Percentiles rank a stretch among this genome's conserved stretches.
Evolutionary conservation across 35 echinoderm and acorn worm genomes (phyloP).

Genomic region (Ophiothrix spiculata): DNA sequence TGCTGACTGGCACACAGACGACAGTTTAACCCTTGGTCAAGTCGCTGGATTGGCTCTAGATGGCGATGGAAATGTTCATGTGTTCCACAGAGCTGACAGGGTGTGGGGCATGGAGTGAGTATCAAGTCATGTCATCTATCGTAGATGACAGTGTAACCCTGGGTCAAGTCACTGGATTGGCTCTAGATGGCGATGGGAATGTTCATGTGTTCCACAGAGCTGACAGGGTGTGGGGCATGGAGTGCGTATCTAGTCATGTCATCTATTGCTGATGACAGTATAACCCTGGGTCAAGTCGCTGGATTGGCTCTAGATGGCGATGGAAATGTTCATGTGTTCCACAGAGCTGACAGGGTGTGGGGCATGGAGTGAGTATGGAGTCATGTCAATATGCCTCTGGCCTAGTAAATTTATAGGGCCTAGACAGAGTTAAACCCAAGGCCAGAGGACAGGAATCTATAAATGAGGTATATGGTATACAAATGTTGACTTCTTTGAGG

Average conservation of each 20-base stretch:
- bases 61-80: constrained; percentile 55
- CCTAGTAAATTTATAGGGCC: too few relatives aligned
- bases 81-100: constrained; percentile 80
- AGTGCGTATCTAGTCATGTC: too few relatives aligned
- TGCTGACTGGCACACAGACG: constrained; percentile 48
- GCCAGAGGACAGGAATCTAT: too few relatives aligned
- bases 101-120: constrained; percentile 70
- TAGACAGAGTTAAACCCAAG: too few relatives aligned
- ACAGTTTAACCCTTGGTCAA: constrained; percentile 59
- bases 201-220: constrained; percentile 81
- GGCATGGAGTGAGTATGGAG: constrained; percentile 63
- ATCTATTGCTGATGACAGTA: too few relatives aligned
- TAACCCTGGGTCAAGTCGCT: constrained; percentile 72
- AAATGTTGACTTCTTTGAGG: too few relatives aligned
- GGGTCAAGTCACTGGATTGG: constrained; percentile 78
- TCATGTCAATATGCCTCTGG: too few relatives aligned
- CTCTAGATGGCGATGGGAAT: constrained; percentile 57
- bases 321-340: constrained; percentile 77
- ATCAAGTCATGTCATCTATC: too few relatives aligned
- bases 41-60: constrained; percentile 73
- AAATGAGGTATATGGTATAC: too few relatives aligned
- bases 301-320: constrained; percentile 60
- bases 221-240: constrained; percentile 59
- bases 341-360: constrained; percentile 77
- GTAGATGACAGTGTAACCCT: constrained; percentile 37